Percentiles rank a stretch among this genome's conserved stretches.
phyloP scores from a whole-genome alignment of 2,888 invertebrate species.

The Brenthis hecate region DNA sequence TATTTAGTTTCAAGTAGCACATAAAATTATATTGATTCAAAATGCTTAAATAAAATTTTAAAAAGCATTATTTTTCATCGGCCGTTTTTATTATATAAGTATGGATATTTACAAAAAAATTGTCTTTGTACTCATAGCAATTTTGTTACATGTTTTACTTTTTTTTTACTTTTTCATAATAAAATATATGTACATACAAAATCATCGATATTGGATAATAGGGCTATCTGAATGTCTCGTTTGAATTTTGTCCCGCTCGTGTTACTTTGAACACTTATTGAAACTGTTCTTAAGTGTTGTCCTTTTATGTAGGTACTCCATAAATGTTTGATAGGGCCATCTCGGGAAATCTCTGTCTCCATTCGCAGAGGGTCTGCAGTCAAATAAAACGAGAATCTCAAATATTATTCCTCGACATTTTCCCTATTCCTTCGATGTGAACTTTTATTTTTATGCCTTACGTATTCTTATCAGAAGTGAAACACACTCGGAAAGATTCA shows the following conservation, averaged over 20 bases:
- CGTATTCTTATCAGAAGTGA: constrained; percentile 79
- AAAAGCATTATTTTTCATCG: no score
- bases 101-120: no score
- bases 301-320: constrained; percentile 81
- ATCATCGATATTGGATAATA: constrained; percentile 2
- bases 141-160: no score
- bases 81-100: no score
- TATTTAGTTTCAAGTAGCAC: no score
- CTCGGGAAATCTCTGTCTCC: constrained; percentile 81
- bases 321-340: constrained; percentile 82
- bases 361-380: constrained; percentile 79
- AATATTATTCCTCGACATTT: constrained; percentile 81
- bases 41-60: no score
- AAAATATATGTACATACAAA: neutral
- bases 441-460: constrained; percentile 82
- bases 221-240: constrained; percentile 10
- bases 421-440: constrained; percentile 78
- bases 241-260: constrained; percentile 50
- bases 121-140: no score
- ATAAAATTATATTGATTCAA: no score
- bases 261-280: constrained; percentile 76
- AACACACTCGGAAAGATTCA: constrained; percentile 75
- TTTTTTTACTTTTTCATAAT: neutral
- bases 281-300: constrained; percentile 80
- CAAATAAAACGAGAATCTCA: constrained; percentile 81